These are phyloP conservation scores for Zaprionus vittiger DNA, from an alignment of 1,140 invertebrate species.

Conservation along the genomic window DNA sequence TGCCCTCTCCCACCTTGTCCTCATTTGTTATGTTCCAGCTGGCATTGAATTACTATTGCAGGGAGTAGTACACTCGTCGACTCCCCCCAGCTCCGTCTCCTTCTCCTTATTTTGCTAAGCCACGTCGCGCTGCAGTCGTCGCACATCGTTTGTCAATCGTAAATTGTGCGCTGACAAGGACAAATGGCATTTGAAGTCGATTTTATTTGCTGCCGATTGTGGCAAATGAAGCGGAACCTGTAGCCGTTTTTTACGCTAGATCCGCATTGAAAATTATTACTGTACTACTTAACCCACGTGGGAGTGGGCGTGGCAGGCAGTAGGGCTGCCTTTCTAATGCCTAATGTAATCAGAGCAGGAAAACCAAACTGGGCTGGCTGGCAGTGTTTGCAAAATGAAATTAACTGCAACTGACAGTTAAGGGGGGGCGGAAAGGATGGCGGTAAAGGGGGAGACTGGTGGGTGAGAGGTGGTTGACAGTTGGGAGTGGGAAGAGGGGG, in stretches of 20 bases:
- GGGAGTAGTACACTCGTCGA: neutral
- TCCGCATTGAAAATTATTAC: constrained; percentile 43
- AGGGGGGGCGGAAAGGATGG: neutral
- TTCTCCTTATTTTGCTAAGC: too few species aligned
- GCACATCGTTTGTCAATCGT: constrained; percentile 71
- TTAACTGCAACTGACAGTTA: constrained; percentile 4
- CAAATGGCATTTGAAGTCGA: constrained; percentile 74
- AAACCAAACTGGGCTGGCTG: constrained; percentile 1
- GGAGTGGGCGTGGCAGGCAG: neutral
- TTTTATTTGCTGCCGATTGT: constrained; percentile 68
- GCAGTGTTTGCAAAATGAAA: constrained; percentile 1
- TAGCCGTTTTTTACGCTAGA: constrained; percentile 45
- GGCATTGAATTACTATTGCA: constrained; percentile 52
- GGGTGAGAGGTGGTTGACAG: neutral
- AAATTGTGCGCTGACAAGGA: constrained; percentile 72
- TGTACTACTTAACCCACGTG: constrained; percentile 10
- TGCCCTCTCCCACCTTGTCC: constrained; percentile 30
- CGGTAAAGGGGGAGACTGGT: neutral
- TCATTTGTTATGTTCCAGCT: constrained; percentile 53
- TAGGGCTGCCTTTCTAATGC: constrained; percentile 26
- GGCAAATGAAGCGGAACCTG: constrained; percentile 67
- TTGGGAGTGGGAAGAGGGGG: neutral
- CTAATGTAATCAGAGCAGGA: constrained; percentile 61
- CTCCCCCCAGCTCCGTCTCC: neutral
- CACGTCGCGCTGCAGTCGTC: neutral